Evolutionary conservation across 1,140 invertebrate genomes (phyloP), one percentile per base, ranked within the genome.

Genomic region (Akabosia matsudoensis): DNA sequence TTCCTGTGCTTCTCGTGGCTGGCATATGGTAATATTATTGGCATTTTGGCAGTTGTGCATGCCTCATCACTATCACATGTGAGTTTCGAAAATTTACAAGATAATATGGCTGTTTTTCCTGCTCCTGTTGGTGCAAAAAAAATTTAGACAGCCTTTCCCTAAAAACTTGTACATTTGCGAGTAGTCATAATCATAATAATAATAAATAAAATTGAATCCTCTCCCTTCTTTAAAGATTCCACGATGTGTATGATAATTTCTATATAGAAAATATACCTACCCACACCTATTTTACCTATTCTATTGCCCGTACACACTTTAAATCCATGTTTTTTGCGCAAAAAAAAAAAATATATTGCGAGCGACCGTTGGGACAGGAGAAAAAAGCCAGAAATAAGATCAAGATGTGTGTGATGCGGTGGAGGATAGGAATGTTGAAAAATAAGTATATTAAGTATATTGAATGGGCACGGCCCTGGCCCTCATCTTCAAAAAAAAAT

Each of bases 401-500:
- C 37, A 45, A 45, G 7, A 18, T 45, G 37, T 45, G 37, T 7
- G 7, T 45, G 37, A 10, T 7, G 37, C 18, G 37, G 37, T 45
- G 37, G 37, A 18, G 37, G 37, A 45, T 45, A 45, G 37, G 37
- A 45, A 45, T 45, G 37, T 45, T 45, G 7, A 45, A 45, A 45
- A 45, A 45, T 45, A 45, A 7, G 37, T 7, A 45, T 45, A 10
- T 10, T 10, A 10, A 45, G 18, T 45, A 45, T 45, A n/a, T 45
- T 31, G 22, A 10, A 67, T 67, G 61, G 61, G 61, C 61, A 67
- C 61, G 61, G 61, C 61, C 61, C 61, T 67, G 61, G 61, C 61
- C 61, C 61, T 67, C 61, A 67, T 61, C 54, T 61, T 61, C 54
- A 61, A 7, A 14, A 61, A 24, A 61, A 67, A 30, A 67, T 30